A percentile compares a stretch with the other conserved stretches of the same genome.
Evolutionary conservation across 2,888 invertebrate species (phyloP).

Genomic region (Melieria picta): DNA sequence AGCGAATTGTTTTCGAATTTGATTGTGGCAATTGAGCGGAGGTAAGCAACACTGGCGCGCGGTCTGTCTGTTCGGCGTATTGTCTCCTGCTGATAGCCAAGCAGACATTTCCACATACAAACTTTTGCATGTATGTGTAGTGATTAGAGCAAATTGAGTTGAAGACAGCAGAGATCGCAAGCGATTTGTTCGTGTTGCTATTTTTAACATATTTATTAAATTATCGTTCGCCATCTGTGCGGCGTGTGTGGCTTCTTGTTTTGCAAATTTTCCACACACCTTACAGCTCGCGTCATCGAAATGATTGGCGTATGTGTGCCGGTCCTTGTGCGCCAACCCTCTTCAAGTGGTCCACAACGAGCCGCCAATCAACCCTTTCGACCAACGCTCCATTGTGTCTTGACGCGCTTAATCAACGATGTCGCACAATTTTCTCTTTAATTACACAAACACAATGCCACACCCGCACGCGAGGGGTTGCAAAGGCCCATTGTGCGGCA

Average conservation of each 20-base stretch:
- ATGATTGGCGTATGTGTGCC: not conserved
- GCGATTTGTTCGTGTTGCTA: too few relatives aligned
- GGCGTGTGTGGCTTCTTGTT: not conserved
- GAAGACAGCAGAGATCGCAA: constrained; percentile 34
- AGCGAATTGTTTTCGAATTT: constrained; percentile 64
- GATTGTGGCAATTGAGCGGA: constrained; percentile 65
- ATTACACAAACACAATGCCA: constrained; percentile 44
- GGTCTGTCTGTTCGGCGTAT: too few relatives aligned
- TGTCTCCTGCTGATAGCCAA: too few relatives aligned
- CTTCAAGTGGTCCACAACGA: not conserved
- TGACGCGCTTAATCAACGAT: constrained; percentile 15
- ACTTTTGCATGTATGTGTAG: not conserved
- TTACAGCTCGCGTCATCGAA: too few relatives aligned
- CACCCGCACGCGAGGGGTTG: not conserved
- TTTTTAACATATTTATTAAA: not conserved
- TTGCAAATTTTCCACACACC: not conserved
- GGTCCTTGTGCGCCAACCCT: not conserved
- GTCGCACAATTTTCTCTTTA: constrained; percentile 46
- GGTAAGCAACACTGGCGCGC: constrained; percentile 37
- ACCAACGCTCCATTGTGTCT: not conserved
- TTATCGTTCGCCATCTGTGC: not conserved
- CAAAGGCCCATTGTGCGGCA: too few relatives aligned
- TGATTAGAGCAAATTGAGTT: constrained; percentile 18
- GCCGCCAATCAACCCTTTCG: not conserved
- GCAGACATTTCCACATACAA: not conserved